Evolutionary conservation across 1,140 invertebrate species (phyloP).

Genomic region (Leptestheria dahalacensis): DNA sequence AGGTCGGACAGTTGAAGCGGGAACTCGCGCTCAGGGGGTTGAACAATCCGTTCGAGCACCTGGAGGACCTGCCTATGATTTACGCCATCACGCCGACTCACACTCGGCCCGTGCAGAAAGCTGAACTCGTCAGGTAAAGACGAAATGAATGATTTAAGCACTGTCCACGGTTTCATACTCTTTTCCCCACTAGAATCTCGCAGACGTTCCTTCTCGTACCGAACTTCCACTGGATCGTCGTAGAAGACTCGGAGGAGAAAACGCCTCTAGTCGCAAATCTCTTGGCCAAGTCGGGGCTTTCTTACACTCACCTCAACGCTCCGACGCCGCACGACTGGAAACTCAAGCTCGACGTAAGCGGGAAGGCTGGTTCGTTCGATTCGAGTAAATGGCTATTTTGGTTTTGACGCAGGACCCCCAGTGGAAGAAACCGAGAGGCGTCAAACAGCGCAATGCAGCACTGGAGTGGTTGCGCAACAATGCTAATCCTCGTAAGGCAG

Average conservation of each 20-base stretch:
- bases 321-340: slow-evolving; percentile 54
- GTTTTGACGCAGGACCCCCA: slow-evolving; percentile 44
- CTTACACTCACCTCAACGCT: slow-evolving; percentile 62
- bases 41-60: not conserved
- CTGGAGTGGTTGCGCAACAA: slow-evolving; percentile 72
- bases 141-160: not conserved
- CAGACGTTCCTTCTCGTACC: slow-evolving; percentile 76
- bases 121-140: slow-evolving; percentile 67
- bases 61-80: slow-evolving; percentile 35
- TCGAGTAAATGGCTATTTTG: not conserved
- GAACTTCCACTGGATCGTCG: slow-evolving; percentile 88
- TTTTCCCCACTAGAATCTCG: slow-evolving; percentile 44
- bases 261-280: slow-evolving; percentile 64
- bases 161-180: not conserved
- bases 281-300: slow-evolving; percentile 50
- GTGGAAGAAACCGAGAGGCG: slow-evolving; percentile 85
- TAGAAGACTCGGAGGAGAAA: slow-evolving; percentile 70
- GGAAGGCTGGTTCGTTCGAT: not conserved
- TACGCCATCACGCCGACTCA: slow-evolving; percentile 91
- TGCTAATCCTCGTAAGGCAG: slow-evolving; percentile 32
- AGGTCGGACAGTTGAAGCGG: slow-evolving; percentile 6
- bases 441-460: slow-evolving; percentile 81
- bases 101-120: slow-evolving; percentile 75
- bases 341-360: slow-evolving; percentile 36
- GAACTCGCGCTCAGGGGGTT: not conserved